A percentile compares a stretch with the other conserved stretches of the same genome.
These are phyloP conservation scores for Scaptomyza montana DNA, from an alignment of 1,140 invertebrate species.

Conservation along the genomic window DNA sequence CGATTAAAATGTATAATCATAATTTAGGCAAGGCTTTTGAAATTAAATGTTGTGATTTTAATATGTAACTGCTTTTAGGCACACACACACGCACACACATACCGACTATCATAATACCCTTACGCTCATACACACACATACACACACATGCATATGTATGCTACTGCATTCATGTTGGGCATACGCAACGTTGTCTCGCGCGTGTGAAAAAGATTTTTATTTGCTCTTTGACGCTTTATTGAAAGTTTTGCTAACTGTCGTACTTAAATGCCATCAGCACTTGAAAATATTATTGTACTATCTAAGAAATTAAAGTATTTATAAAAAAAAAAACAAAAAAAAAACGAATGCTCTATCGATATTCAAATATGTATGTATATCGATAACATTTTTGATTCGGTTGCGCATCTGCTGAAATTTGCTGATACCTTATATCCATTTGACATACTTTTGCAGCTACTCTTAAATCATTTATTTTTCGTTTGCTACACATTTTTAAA, in stretches of 20 bases:
- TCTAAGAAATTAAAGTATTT: conserved; percentile 15
- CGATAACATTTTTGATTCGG: conserved; percentile 31
- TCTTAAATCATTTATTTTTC: conserved; percentile 24
- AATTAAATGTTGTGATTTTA: conserved; percentile 76
- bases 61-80: conserved; percentile 74
- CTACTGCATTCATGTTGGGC: conserved; percentile 55
- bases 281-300: conserved; percentile 69
- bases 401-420: conserved; percentile 55
- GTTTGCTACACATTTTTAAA: conserved; percentile 12
- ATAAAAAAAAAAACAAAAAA: conserved; percentile 1
- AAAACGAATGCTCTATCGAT: conserved; percentile 25
- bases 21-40: conserved; percentile 39
- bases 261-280: conserved; percentile 67
- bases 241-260: conserved; percentile 71
- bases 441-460: conserved; percentile 24
- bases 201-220: neutral
- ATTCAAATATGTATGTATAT: conserved; percentile 5
- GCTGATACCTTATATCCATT: conserved; percentile 45
- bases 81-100: conserved; percentile 34
- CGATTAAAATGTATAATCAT: conserved; percentile 21
- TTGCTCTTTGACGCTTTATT: conserved; percentile 42
- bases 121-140: no score
- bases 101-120: no score
- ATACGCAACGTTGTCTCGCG: conserved; percentile 55
- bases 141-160: conserved; percentile 16